Conservation (phyloP, 1,140 invertebrate species). For the Tetragnatha versicolor region DNA sequence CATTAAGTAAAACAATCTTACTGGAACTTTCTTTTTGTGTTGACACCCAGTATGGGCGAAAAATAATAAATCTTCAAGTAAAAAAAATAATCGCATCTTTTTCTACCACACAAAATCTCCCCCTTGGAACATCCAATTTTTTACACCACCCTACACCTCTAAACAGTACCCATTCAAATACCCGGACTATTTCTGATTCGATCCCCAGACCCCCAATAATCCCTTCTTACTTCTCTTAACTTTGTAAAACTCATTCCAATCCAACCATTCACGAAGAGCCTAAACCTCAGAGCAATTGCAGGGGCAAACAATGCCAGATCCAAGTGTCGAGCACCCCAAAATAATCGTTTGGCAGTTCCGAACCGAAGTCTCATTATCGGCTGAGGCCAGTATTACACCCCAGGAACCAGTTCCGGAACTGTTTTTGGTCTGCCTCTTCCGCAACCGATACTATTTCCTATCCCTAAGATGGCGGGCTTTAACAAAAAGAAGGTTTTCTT, state of each 20-base stretch:
- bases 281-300: slow-evolving; percentile 1
- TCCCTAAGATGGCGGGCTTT: slow-evolving; percentile 21
- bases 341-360: slow-evolving; percentile 29
- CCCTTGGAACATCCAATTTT: too few relatives aligned
- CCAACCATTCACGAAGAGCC: slow-evolving; percentile 5
- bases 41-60: too few relatives aligned
- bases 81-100: too few relatives aligned
- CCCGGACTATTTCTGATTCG: background rate
- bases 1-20: too few relatives aligned
- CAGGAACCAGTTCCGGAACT: slow-evolving; percentile 5
- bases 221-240: background rate
- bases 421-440: slow-evolving; percentile 5
- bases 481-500: background rate
- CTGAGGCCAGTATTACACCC: slow-evolving; percentile 30
- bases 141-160: too few relatives aligned
- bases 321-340: slow-evolving; percentile 12
- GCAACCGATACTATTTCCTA: slow-evolving; percentile 6
- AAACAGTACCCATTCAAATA: too few relatives aligned
- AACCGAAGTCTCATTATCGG: slow-evolving; percentile 33
- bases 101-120: too few relatives aligned
- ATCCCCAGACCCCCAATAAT: slow-evolving; percentile 9
- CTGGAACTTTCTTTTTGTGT: too few relatives aligned
- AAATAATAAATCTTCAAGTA: too few relatives aligned
- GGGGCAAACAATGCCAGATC: background rate
- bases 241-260: slow-evolving; percentile 13